Base-by-base conservation (phyloP, 2,888 invertebrate genomes). In the Linyphia triangularis region DNA sequence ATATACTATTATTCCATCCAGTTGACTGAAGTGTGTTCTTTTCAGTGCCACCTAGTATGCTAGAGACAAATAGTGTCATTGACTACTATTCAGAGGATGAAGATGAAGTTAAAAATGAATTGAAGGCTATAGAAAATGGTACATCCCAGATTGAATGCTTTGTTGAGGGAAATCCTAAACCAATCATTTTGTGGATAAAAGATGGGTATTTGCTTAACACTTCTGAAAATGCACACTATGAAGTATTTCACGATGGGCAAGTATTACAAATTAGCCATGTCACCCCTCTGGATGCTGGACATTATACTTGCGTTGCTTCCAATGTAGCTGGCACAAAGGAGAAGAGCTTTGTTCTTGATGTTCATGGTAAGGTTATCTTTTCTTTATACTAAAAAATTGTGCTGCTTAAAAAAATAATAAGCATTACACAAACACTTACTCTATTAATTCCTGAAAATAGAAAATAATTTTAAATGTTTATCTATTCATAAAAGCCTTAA, bases 301-400 rank as follows among this genome's bases (percentile, higher is more conserved):
- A 93, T 0, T 95, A 95, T 91, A 94, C 94, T 0, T 96, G 95
- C 91, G 93, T 94, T 1, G 95, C 94, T 0, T 92, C 93, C 22
- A 95, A 95, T 92, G 93, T 93, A 0, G 95, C 94, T 0, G 95
- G 95, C 0, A 93, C 94, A 0, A 93, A 93, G 1, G 93, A 93
- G 13, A 89, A 65, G 30, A 82, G 85, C 37, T 89, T 89, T 73
- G 13, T 40, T 13, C 28, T 89, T 9, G 82, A 89, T 78, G 86
- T 89, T n/a, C 81, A 77, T 61, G 83, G 86, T 89, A 83, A 86
- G 4, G n/a, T n/a, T n/a, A n/a, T n/a, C n/a, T n/a, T n/a, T n/a
- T n/a, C n/a, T n/a, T n/a, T n/a, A n/a, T n/a, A n/a, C n/a, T n/a
- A n/a, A n/a, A n/a, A n/a, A n/a, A n/a, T n/a, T n/a, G n/a, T n/a